These are phyloP conservation scores for Argyrosomus regius DNA, from an alignment of 2,797 vertebrate genomes.

Conservation along the genomic window DNA sequence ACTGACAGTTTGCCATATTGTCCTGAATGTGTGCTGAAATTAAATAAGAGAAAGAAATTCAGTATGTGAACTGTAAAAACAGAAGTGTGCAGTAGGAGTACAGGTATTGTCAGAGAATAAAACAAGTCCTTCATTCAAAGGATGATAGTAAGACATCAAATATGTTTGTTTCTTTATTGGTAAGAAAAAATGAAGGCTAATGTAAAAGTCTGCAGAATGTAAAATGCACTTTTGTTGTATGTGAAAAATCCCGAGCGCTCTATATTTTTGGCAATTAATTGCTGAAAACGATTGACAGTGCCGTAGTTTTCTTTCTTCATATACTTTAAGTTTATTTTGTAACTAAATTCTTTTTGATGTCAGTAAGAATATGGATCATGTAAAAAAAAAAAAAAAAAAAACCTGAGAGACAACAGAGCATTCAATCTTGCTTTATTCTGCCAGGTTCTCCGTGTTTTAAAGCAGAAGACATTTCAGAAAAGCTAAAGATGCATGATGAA, in stretches of 20 bases:
- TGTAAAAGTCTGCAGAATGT: slow-evolving; percentile 58
- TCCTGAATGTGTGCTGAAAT: slow-evolving; percentile 57
- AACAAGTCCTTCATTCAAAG: slow-evolving; percentile 39
- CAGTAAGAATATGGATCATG: slow-evolving; percentile 46
- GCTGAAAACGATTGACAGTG: slow-evolving; percentile 45
- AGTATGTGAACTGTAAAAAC: slow-evolving; percentile 31
- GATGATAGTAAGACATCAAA: slow-evolving; percentile 31
- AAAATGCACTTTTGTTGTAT: slow-evolving; percentile 58
- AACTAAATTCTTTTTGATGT: slow-evolving; percentile 44
- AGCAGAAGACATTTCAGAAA: slow-evolving; percentile 59
- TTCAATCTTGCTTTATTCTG: slow-evolving; percentile 57
- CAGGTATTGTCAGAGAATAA: slow-evolving; percentile 27
- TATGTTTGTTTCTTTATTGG: slow-evolving; percentile 53
- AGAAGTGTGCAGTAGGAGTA: slow-evolving; percentile 1
- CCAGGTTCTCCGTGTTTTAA: slow-evolving; percentile 60
- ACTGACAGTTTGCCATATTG: slow-evolving; percentile 44
- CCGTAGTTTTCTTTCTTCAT: slow-evolving; percentile 48
- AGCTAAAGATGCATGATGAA: slow-evolving; percentile 81
- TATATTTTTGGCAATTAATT: slow-evolving; percentile 60
- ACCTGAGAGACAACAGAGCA: slow-evolving; percentile 19
- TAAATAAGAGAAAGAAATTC: slow-evolving; percentile 38
- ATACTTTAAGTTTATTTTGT: slow-evolving; percentile 85
- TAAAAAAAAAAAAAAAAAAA: slow-evolving; percentile 22
- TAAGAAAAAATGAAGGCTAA: slow-evolving; percentile 23
- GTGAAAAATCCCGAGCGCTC: slow-evolving; percentile 45